Base-by-base conservation (phyloP, 2,888 invertebrate species). In the Masnerella sp. region DNA sequence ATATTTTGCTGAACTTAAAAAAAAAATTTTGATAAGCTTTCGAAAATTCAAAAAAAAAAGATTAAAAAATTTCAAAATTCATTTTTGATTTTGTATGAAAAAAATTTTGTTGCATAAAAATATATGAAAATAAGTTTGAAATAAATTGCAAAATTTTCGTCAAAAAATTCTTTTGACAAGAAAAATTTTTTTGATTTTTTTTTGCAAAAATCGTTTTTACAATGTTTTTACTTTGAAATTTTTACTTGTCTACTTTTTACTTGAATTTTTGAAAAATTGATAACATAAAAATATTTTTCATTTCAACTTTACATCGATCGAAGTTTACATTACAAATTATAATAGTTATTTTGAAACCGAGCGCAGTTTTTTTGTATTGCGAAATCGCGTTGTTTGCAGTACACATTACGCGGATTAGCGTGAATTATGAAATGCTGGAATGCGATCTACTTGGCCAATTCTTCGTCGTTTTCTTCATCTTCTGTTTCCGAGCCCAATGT, bases 401-500 rank as follows among this genome's bases (percentile, higher is more conserved):
- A 17, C 25, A 30, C 42, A 34, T 69, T 69, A 61, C 5, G n/a
- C 47, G 45, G 30, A 52, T 59, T 69, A 61, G 18, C 56, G 7
- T 42, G 30, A 56, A 42, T 70, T 70, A 49, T 42, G 42, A n/a
- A 62, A 62, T 47, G 17, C 3, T 18, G 28, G 34, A 43, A 43
- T 68, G 9, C 28, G 28, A 79, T 83, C 40, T 79, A 87, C 87
- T 86, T 87, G 56, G 82, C 80, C 75, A 85, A 67, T 69, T 85
- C 85, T 28, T 86, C 87, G 65, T 87, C 84, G 52, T 83, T 82
- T 22, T 82, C 84, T 64, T 87, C 86, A 64, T 86, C 85, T 71
- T 87, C 87, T 15, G 87, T 87, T 62, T 87, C 86, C 9, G 87
- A 87, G 38, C 84, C 85, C 64, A 87, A 78, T 9, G 85, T 83